Evolutionary conservation across 2,113 vertebrate genomes (phyloP).

Genomic region (Phyllopteryx taeniolatus): DNA sequence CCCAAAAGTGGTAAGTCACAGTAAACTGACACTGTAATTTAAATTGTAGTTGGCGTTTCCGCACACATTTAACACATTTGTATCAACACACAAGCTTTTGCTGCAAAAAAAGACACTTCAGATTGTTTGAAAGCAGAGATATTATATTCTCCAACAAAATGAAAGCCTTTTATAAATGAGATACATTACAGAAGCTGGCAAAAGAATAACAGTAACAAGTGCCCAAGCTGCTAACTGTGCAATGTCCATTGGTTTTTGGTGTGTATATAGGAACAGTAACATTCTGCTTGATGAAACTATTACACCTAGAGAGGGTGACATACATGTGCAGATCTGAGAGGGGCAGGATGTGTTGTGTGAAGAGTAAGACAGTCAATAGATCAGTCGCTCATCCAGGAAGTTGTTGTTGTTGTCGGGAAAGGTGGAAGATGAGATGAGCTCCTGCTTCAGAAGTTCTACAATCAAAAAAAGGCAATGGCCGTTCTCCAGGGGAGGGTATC

Average conservation of each 20-base stretch:
- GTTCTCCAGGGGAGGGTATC: constrained; percentile 58
- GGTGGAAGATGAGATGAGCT: constrained; percentile 85
- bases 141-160: constrained; percentile 76
- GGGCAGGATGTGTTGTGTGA: constrained; percentile 19
- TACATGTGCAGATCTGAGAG: background rate
- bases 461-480: constrained; percentile 60
- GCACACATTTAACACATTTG: background rate
- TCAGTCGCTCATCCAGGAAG: background rate
- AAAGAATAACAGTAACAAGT: constrained; percentile 74
- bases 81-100: constrained; percentile 76
- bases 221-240: constrained; percentile 80
- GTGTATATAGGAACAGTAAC: constrained; percentile 45
- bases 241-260: constrained; percentile 78
- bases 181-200: constrained; percentile 81
- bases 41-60: background rate
- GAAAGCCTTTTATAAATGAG: constrained; percentile 75
- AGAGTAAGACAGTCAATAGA: background rate
- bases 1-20: too few species aligned
- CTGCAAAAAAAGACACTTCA: constrained; percentile 81
- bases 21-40: too few species aligned
- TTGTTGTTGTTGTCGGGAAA: background rate
- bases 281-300: constrained; percentile 32
- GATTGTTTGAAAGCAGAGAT: constrained; percentile 81
- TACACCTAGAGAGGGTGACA: background rate
- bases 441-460: constrained; percentile 64